phyloP scores from a whole-genome alignment of 2,113 vertebrate species.

The Octodon degus region DNA sequence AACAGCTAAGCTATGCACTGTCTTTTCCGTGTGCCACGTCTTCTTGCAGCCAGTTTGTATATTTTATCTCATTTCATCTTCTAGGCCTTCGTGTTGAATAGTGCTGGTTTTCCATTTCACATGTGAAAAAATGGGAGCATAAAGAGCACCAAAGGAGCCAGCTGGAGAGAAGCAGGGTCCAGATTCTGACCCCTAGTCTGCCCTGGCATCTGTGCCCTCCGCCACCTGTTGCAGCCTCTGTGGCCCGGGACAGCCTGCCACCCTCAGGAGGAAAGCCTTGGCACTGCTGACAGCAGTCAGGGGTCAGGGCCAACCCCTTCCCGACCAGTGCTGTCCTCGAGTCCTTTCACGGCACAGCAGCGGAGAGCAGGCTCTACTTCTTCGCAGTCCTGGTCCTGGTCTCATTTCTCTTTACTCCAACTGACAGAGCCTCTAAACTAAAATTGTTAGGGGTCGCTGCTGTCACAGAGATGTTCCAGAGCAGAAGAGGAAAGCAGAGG shows the following conservation, averaged over 20 bases:
- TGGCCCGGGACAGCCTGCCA: fast-evolving
- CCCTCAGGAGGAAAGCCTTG: not conserved
- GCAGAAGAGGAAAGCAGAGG: not conserved
- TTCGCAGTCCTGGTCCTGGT: not conserved
- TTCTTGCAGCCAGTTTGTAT: not conserved
- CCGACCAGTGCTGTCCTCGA: not conserved
- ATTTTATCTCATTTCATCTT: not conserved
- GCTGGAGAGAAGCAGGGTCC: not conserved
- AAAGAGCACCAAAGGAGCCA: not conserved
- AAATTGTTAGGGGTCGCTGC: not conserved
- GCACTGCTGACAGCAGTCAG: too few species aligned
- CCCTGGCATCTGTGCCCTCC: not conserved
- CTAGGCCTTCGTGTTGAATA: not conserved
- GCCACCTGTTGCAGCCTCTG: fast-evolving
- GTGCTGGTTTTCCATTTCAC: not conserved
- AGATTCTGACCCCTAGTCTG: not conserved
- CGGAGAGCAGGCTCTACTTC: too few species aligned
- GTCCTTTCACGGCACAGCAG: not conserved
- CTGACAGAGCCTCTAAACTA: not conserved
- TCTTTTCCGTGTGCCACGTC: not conserved
- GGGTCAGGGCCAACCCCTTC: not conserved
- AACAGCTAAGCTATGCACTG: not conserved
- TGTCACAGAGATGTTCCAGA: not conserved
- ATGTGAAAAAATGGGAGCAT: not conserved
- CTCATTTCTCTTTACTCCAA: not conserved